Evolutionary conservation across 1,140 invertebrate genomes (phyloP).

Genomic region (Polyergus mexicanus): DNA sequence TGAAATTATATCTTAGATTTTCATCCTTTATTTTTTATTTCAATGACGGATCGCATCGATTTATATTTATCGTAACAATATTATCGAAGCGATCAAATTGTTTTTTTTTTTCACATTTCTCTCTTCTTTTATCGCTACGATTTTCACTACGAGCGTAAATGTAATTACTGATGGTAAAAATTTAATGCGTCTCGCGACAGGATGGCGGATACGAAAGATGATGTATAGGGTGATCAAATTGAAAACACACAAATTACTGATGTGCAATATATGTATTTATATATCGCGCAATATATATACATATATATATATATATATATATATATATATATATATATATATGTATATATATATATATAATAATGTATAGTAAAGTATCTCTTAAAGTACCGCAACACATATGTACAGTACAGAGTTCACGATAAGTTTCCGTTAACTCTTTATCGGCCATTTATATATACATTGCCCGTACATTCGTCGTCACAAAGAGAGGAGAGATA

Average conservation of each 20-base stretch:
- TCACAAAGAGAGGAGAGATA: background rate
- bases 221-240: slow-evolving; percentile 63
- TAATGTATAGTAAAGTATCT: slow-evolving; percentile 26
- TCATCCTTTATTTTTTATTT: background rate
- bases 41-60: background rate
- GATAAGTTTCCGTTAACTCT: slow-evolving; percentile 10
- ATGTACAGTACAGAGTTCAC: slow-evolving; percentile 44
- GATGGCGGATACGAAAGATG: slow-evolving; percentile 24
- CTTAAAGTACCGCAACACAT: slow-evolving; percentile 54
- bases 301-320: slow-evolving; percentile 72
- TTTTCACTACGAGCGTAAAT: background rate
- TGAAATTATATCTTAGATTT: background rate
- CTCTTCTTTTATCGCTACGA: background rate
- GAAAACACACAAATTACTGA: slow-evolving; percentile 77
- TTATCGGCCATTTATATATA: background rate
- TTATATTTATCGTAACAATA: background rate
- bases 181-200: background rate
- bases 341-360: slow-evolving; percentile 73
- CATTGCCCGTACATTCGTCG: background rate
- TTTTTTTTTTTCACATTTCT: slow-evolving; percentile 1
- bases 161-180: slow-evolving; percentile 17
- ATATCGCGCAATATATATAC: slow-evolving; percentile 73
- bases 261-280: slow-evolving; percentile 69
- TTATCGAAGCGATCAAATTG: background rate
- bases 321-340: slow-evolving; percentile 74